Percentiles rank a stretch among this genome's conserved stretches.
These are phyloP conservation scores for Meandrusa payeni DNA, from an alignment of 2,888 invertebrate species.

Conservation along the genomic window DNA sequence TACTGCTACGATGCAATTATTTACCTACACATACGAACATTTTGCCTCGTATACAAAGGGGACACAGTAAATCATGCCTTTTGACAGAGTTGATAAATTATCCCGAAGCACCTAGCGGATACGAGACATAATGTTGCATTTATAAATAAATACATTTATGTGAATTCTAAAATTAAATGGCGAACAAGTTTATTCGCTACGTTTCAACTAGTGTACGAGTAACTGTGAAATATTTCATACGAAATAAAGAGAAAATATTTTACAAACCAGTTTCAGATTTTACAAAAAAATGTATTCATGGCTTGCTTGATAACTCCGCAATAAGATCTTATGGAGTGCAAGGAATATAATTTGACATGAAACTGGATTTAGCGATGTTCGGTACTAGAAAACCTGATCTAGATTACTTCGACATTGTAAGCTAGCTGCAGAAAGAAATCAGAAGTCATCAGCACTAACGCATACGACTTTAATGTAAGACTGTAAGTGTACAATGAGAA, in stretches of 20 bases:
- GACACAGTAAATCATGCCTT: slow-evolving; percentile 46
- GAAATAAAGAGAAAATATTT: slow-evolving; percentile 24
- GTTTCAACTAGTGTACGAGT: neutral
- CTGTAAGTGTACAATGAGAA: neutral
- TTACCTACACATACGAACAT: slow-evolving; percentile 27
- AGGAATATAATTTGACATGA: slow-evolving; percentile 22
- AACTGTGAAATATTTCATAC: slow-evolving; percentile 7
- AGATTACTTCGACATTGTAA: slow-evolving; percentile 8
- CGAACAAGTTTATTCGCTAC: slow-evolving; percentile 9
- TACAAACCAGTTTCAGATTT: slow-evolving; percentile 26
- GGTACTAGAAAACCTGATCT: slow-evolving; percentile 5
- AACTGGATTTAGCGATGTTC: slow-evolving; percentile 24
- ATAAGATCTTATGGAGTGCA: slow-evolving; percentile 6
- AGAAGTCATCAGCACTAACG: slow-evolving; percentile 6
- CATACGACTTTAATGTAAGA: slow-evolving; percentile 15
- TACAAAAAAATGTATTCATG: slow-evolving; percentile 20
- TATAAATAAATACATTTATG: slow-evolving; percentile 27
- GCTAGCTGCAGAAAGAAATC: slow-evolving; percentile 6
- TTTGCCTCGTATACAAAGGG: slow-evolving; percentile 35
- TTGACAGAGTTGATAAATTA: slow-evolving; percentile 53
- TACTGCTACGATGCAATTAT: slow-evolving; percentile 27
- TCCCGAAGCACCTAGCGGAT: slow-evolving; percentile 39
- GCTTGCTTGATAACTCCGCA: slow-evolving; percentile 11
- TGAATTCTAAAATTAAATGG: slow-evolving; percentile 8
- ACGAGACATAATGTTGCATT: slow-evolving; percentile 19